A percentile compares a stretch with the other conserved stretches of the same genome.
Conservation (phyloP, 2,113 vertebrate genomes). For the Pyxicephalus adspersus region DNA sequence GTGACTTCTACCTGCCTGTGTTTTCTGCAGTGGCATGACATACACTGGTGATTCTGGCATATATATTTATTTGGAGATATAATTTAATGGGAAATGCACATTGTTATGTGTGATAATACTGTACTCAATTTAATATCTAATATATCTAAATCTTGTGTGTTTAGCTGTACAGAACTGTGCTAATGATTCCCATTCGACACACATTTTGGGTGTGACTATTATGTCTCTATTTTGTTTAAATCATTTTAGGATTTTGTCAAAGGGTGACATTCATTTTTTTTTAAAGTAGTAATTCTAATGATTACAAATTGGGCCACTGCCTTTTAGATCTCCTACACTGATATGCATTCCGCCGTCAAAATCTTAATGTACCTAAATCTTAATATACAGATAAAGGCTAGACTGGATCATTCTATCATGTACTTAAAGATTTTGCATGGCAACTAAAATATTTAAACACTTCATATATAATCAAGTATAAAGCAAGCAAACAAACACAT, state of each 20-base stretch:
- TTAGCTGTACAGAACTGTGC: slow-evolving; percentile 5
- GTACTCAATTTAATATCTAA: slow-evolving; percentile 19
- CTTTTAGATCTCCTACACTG: no score
- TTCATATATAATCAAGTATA: no score
- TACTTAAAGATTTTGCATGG: no score
- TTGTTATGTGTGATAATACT: neutral
- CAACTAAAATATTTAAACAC: no score
- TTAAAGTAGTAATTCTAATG: no score
- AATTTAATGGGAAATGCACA: slow-evolving; percentile 4
- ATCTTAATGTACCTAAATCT: no score
- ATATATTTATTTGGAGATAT: slow-evolving; percentile 29
- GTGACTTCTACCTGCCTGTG: slow-evolving; percentile 31
- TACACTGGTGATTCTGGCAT: slow-evolving; percentile 36
- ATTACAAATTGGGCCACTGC: no score
- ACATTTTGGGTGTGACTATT: neutral
- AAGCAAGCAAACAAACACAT: no score
- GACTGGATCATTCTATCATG: no score
- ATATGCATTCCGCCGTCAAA: no score
- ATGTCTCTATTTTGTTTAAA: neutral
- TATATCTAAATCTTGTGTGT: neutral
- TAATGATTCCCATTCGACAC: neutral
- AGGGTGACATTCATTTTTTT: neutral
- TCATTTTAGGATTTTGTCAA: neutral
- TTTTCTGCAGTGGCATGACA: slow-evolving; percentile 11
- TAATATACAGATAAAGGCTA: no score